These are phyloP conservation scores for Phalacrocorax brasilianus DNA, from an alignment of 2,113 vertebrate species.

Conservation along the genomic window DNA sequence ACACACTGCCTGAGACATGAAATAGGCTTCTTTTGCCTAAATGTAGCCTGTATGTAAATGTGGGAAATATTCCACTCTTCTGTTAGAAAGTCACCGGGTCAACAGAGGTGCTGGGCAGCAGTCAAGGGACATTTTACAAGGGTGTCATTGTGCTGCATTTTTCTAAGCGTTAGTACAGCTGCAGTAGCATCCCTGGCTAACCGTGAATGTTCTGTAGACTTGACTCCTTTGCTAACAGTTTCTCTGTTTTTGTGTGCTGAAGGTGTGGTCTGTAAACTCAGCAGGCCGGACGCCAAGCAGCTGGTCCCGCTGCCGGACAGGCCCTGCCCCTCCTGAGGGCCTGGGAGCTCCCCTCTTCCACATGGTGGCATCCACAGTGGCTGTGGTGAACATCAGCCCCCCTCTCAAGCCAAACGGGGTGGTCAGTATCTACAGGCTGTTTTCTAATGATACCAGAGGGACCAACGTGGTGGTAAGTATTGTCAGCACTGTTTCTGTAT, in stretches of 20 bases:
- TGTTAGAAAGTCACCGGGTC: neutral
- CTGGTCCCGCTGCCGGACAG: constrained; percentile 82
- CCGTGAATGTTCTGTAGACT: neutral
- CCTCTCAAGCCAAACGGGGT: constrained; percentile 84
- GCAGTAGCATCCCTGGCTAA: neutral
- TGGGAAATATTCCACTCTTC: neutral
- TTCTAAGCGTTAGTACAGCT: neutral
- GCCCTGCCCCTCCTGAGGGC: constrained; percentile 87
- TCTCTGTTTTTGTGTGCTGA: neutral
- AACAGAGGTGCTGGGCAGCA: neutral
- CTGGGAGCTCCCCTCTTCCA: constrained; percentile 76
- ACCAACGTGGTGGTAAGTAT: constrained; percentile 77
- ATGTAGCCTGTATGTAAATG: neutral
- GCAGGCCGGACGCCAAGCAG: constrained; percentile 78
- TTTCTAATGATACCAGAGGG: constrained; percentile 74
- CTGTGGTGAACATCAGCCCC: constrained; percentile 80
- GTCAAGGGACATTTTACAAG: neutral
- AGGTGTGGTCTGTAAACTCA: constrained; percentile 90
- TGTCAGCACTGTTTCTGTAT: neutral
- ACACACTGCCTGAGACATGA: neutral
- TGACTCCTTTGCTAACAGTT: neutral
- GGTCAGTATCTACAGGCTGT: constrained; percentile 86
- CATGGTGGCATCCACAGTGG: constrained; percentile 79
- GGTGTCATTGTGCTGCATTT: fast-evolving
- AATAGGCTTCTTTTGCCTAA: neutral